phyloP scores from a whole-genome alignment of 2,888 invertebrate species.

The Oscheius onirici region DNA sequence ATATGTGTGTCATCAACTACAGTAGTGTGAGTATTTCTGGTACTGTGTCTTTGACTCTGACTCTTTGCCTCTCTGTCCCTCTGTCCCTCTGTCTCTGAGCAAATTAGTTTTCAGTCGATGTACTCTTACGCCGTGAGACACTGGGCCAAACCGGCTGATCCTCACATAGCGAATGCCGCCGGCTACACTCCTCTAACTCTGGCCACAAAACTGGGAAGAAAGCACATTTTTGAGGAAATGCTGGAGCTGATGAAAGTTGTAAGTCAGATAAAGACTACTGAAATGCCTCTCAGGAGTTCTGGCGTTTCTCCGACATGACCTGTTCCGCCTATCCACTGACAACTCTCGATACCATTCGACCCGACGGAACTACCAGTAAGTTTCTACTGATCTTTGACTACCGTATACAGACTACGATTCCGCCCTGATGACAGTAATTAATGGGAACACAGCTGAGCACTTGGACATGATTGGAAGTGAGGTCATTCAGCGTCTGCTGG shows the following conservation, averaged over 20 bases:
- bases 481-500: constrained; percentile 92
- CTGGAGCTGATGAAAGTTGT: constrained; percentile 82
- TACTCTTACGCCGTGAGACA: constrained; percentile 96
- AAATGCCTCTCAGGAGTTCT: constrained; percentile 87
- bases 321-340: constrained; percentile 97
- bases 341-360: constrained; percentile 91
- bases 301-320: constrained; percentile 98
- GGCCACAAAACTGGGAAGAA: constrained; percentile 93
- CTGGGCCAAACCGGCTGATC: constrained; percentile 89
- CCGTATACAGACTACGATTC: constrained; percentile 89
- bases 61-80: no score
- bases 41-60: neutral
- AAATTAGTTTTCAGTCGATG: constrained; percentile 55
- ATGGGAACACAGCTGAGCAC: constrained; percentile 96
- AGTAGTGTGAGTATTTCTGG: constrained; percentile 81
- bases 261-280: constrained; percentile 26
- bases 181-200: constrained; percentile 94
- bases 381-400: constrained; percentile 13
- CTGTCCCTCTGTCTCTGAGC: no score
- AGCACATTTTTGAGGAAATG: constrained; percentile 96
- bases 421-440: constrained; percentile 93
- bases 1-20: constrained; percentile 98
- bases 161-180: constrained; percentile 86
- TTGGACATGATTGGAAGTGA: constrained; percentile 98
- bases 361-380: constrained; percentile 91